Conservation (phyloP, 1,140 invertebrate species). For the Euschistus heros region DNA sequence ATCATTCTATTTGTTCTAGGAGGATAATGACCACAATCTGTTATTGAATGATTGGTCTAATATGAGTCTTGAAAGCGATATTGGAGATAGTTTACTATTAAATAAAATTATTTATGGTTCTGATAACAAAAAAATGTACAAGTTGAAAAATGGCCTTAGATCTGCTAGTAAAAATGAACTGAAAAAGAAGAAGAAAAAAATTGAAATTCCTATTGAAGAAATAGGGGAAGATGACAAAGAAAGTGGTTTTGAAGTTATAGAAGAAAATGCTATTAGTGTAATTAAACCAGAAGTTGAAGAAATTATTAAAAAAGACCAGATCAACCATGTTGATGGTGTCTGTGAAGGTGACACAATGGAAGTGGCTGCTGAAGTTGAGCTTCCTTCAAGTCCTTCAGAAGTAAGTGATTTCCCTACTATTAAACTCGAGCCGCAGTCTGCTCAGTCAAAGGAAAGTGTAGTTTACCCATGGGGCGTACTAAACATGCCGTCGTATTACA, state of each 20-base stretch:
- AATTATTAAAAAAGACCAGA: not conserved
- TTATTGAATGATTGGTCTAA: conserved; percentile 25
- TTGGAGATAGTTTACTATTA: conserved; percentile 10
- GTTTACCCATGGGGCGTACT: not conserved
- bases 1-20: conserved; percentile 15
- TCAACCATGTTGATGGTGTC: conserved; percentile 4
- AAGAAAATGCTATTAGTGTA: not conserved
- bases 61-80: conserved; percentile 12
- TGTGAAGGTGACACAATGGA: not conserved
- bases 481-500: not conserved
- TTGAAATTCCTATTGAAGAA: conserved; percentile 3
- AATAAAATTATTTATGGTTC: conserved; percentile 1
- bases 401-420: not conserved
- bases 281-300: conserved; percentile 5
- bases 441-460: not conserved
- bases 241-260: not conserved
- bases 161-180: conserved; percentile 10
- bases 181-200: conserved; percentile 7
- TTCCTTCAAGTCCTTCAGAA: not conserved
- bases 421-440: not conserved
- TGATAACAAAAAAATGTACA: conserved; percentile 17
- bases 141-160: conserved; percentile 12
- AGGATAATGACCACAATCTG: not conserved
- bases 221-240: conserved; percentile 9
- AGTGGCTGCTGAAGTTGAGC: conserved; percentile 4